Evolutionary conservation across 2,888 invertebrate species (phyloP).

Genomic region (Pyrochroa serraticornis): DNA sequence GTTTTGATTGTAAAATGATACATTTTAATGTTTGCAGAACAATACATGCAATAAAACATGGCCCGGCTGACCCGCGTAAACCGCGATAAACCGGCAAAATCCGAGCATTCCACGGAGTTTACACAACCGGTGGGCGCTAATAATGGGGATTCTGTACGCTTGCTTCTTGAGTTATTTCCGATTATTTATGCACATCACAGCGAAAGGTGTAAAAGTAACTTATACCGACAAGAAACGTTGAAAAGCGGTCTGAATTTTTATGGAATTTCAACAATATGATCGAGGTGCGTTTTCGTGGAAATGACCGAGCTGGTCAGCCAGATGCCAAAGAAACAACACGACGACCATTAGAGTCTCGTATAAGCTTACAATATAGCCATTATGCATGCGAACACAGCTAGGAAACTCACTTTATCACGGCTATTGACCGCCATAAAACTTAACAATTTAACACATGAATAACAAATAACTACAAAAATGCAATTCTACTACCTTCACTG

Average conservation of each 20-base stretch:
- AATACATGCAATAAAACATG: slow-evolving; percentile 48
- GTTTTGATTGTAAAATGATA: slow-evolving; percentile 53
- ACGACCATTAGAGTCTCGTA: slow-evolving; percentile 12
- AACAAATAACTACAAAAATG: slow-evolving; percentile 22
- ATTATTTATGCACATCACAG: no score
- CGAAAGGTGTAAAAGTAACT: no score
- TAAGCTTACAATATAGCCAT: slow-evolving; percentile 17
- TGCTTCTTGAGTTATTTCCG: not conserved
- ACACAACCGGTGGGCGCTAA: slow-evolving; percentile 8
- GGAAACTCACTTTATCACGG: slow-evolving; percentile 11
- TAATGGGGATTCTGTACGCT: slow-evolving; percentile 9
- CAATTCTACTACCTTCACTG: slow-evolving; percentile 10
- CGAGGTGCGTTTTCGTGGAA: no score
- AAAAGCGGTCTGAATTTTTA: no score
- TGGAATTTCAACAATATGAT: no score
- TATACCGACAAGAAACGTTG: no score
- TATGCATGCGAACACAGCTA: slow-evolving; percentile 11
- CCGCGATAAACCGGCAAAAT: slow-evolving; percentile 14
- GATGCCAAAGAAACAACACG: not conserved
- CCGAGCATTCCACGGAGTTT: slow-evolving; percentile 9
- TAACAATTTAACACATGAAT: slow-evolving; percentile 27
- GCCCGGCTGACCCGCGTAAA: slow-evolving; percentile 39
- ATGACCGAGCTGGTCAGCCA: no score
- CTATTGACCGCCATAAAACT: slow-evolving; percentile 17
- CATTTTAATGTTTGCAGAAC: slow-evolving; percentile 51